Base-by-base conservation (phyloP, 2,113 vertebrate genomes). In the Chinchilla lanigera region DNA sequence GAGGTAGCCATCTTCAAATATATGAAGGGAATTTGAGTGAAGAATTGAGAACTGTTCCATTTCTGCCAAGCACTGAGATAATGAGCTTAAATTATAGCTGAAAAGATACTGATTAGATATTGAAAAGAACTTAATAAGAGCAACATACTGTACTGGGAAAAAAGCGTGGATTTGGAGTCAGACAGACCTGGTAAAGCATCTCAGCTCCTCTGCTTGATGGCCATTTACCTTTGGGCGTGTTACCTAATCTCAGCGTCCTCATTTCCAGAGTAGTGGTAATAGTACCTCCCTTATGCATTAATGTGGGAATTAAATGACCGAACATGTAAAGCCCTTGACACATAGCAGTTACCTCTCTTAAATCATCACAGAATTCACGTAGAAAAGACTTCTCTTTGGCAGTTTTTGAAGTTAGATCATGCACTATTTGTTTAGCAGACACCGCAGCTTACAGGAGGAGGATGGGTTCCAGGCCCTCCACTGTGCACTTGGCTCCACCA, bases 51-150 rank as follows among this genome's bases (percentile, higher is more conserved):
- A 95, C 38, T 61, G 60, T n/a, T 94, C 47, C 44, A 52, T 94
- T 93, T 97, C 89, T n/a, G 65, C 22, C 67, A 77, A 89, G 78
- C 80, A 91, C 86, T 33, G 93, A 95, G 92, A 90, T 95, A 96
- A 97, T 95, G 30, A 90, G 84, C 60, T 90, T 89, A 92, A 95
- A 90, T 96, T 96, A 88, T 28, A 95, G 85, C 92, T 67, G 38
- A 67, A 88, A 96, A 96, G 86, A 96, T 95, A 81, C 38, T 26
- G 19, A 96, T 97, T 90, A 95, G 86, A 96, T 94, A 87, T 60
- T 63, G 67, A 95, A 94, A 96, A 96, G 75, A 87, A 90, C 33
- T 93, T 94, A 75, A 61, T 80, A 86, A 95, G 9, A 96, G 47
- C 52, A 92, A 81, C 81, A 71, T 41, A 61, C 52, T 58, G 14